These are phyloP conservation scores for Diuraphis noxia DNA, from an alignment of 1,140 invertebrate genomes.

Conservation along the genomic window DNA sequence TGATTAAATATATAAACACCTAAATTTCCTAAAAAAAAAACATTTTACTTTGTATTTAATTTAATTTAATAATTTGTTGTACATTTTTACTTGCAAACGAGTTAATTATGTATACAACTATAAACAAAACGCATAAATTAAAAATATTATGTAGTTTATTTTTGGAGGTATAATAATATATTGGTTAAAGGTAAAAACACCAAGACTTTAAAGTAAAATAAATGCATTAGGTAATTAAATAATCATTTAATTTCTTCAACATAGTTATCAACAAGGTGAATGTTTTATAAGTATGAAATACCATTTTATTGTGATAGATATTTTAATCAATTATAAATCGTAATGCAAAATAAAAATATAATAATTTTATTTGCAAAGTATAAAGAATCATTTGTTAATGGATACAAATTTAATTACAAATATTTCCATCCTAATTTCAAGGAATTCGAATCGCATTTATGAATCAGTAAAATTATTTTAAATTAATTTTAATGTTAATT, in stretches of 20 bases:
- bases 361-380: neutral
- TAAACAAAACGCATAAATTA: neutral
- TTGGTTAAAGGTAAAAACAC: neutral
- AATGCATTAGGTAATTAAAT: neutral
- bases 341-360: neutral
- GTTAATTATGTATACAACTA: neutral
- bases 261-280: neutral
- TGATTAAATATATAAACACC: neutral
- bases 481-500: conserved; percentile 20
- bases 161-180: neutral
- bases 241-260: neutral
- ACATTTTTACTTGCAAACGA: neutral
- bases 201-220: neutral
- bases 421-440: neutral
- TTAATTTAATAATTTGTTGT: neutral
- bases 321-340: neutral
- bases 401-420: neutral
- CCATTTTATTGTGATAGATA: neutral
- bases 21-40: neutral
- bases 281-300: neutral
- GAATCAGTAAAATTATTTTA: neutral
- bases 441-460: neutral
- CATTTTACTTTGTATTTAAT: neutral
- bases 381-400: neutral
- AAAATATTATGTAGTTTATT: neutral